A percentile compares a stretch with the other conserved stretches of the same genome.
phyloP scores from a whole-genome alignment of 2,797 vertebrate species.

The Onychomys leucogaster region DNA sequence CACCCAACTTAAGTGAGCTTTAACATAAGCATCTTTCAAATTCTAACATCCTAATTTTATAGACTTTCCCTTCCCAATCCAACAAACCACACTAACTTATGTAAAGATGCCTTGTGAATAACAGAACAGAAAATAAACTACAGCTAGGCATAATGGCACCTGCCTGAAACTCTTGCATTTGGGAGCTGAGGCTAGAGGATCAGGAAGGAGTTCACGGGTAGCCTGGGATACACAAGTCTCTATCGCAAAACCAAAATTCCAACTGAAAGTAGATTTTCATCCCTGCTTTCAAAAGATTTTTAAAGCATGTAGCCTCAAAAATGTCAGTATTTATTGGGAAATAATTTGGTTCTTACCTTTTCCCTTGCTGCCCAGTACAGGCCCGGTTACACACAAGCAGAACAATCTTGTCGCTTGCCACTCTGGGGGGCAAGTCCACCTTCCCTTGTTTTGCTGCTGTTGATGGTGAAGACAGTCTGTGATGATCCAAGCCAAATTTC shows the following conservation, averaged over 20 bases:
- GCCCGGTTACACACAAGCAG: slow-evolving; percentile 97
- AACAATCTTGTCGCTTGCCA: slow-evolving; percentile 93
- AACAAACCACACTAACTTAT: neutral
- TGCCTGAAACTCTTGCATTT: neutral
- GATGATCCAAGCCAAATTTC: slow-evolving; percentile 93
- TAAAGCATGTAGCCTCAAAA: neutral
- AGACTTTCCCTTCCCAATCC: neutral
- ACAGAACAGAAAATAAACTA: slow-evolving; percentile 32
- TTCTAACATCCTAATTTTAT: neutral
- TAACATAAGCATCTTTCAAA: neutral
- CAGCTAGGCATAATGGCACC: no score
- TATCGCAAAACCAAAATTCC: neutral
- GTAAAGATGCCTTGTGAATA: neutral
- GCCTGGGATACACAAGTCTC: neutral
- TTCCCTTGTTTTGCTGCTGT: slow-evolving; percentile 88
- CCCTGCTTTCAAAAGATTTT: neutral
- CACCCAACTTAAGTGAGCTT: neutral
- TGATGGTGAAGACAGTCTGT: slow-evolving; percentile 91
- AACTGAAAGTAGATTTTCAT: neutral
- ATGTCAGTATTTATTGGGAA: neutral
- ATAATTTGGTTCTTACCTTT: slow-evolving; percentile 90
- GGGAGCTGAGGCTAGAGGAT: neutral
- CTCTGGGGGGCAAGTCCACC: slow-evolving; percentile 88
- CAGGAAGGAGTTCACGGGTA: neutral
- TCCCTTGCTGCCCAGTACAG: slow-evolving; percentile 96